Conservation (phyloP, 2,797 vertebrate genomes). For the Cynodonichthys magdalenae region DNA sequence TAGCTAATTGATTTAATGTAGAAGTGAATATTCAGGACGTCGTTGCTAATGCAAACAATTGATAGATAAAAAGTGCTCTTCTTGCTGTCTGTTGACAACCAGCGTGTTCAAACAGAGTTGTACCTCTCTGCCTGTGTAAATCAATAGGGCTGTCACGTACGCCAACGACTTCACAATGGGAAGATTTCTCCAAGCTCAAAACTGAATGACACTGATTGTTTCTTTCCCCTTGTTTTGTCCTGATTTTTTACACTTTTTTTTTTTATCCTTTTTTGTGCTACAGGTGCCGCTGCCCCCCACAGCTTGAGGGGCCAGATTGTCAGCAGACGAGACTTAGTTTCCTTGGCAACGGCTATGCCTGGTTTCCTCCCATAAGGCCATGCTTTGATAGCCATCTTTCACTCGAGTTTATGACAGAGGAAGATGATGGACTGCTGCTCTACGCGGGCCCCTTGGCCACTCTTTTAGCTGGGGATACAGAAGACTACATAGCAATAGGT, state of each 20-base stretch:
- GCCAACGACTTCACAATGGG: constrained; percentile 25
- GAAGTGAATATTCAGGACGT: constrained; percentile 54
- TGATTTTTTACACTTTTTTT: constrained; percentile 21
- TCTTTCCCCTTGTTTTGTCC: constrained; percentile 37
- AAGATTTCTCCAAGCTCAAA: constrained; percentile 38
- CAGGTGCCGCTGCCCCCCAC: constrained; percentile 86
- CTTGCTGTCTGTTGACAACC: constrained; percentile 18
- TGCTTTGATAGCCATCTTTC: constrained; percentile 88
- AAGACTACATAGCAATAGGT: constrained; percentile 89
- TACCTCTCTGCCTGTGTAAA: constrained; percentile 23
- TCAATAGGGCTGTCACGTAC: constrained; percentile 40
- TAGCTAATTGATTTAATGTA: constrained; percentile 69
- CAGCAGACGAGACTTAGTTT: constrained; percentile 87
- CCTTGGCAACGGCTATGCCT: constrained; percentile 89
- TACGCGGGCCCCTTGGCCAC: constrained; percentile 84
- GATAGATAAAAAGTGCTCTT: constrained; percentile 40
- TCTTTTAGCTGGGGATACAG: constrained; percentile 74
- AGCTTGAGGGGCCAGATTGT: constrained; percentile 86
- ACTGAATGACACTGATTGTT: constrained; percentile 50
- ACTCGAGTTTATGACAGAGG: constrained; percentile 86
- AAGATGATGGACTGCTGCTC: constrained; percentile 84
- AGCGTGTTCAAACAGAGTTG: constrained; percentile 25
- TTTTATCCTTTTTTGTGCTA: constrained; percentile 33
- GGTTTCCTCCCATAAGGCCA: constrained; percentile 86
- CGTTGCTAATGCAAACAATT: constrained; percentile 45